These are phyloP conservation scores for Phataginus tricuspis DNA, from an alignment of 2,797 vertebrate genomes.

Conservation along the genomic window DNA sequence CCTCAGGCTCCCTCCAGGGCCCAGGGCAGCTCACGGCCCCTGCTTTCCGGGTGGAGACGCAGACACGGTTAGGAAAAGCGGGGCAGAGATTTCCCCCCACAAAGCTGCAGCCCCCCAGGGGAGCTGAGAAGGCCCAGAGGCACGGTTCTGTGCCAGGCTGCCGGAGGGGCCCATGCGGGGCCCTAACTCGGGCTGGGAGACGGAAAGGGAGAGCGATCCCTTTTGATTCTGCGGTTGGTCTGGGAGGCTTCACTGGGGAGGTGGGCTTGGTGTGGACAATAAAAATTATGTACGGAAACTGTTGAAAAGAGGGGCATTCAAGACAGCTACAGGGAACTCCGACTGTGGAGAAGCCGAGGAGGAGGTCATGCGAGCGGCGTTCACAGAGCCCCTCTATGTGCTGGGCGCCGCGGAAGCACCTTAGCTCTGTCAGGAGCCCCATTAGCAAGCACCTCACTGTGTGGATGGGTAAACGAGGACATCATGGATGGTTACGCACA, in stretches of 20 bases:
- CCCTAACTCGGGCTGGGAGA: not conserved
- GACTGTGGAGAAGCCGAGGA: accelerated
- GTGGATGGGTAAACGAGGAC: not conserved
- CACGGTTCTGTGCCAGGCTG: no score
- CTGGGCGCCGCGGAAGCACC: accelerated
- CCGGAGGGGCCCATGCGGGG: no score
- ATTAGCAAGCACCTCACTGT: no score
- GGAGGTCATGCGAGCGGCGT: accelerated
- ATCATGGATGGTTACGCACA: accelerated
- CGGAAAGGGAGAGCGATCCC: not conserved
- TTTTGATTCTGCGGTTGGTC: not conserved
- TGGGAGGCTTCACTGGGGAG: not conserved
- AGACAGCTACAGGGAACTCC: not conserved
- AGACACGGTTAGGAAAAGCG: no score
- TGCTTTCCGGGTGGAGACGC: no score
- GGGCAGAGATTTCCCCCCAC: no score
- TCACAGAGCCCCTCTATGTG: accelerated
- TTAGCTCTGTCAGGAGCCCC: not conserved
- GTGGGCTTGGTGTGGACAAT: not conserved
- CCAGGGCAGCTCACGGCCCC: no score
- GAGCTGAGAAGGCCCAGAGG: no score
- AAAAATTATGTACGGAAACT: not conserved
- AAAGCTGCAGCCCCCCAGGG: not conserved
- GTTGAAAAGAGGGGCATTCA: not conserved
- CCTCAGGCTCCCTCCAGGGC: no score